Evolutionary conservation across 2,888 invertebrate genomes (phyloP).

Genomic region (Polyommatus iphigenia): DNA sequence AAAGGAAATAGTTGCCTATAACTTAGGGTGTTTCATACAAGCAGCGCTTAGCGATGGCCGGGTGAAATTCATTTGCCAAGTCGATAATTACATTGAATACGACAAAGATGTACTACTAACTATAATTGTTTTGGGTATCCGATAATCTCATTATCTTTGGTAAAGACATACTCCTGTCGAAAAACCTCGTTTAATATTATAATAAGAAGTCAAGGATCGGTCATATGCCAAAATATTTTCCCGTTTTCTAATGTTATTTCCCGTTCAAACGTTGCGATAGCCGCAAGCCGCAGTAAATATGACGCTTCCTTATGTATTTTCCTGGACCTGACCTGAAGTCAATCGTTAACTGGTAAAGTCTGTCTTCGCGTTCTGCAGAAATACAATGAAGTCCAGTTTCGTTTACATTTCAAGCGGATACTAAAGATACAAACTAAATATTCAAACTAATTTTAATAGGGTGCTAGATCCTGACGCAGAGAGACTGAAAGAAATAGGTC

Average conservation of each 20-base stretch:
- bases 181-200: too few relatives aligned
- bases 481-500: too few relatives aligned
- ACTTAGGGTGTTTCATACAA: neutral
- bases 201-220: neutral
- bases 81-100: neutral
- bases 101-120: neutral
- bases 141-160: too few relatives aligned
- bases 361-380: slow-evolving; percentile 9
- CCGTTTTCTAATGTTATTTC: neutral
- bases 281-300: slow-evolving; percentile 23
- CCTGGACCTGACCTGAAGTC: slow-evolving; percentile 37
- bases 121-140: too few relatives aligned
- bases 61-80: neutral
- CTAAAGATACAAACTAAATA: too few relatives aligned
- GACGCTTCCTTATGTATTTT: slow-evolving; percentile 48
- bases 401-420: neutral
- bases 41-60: neutral
- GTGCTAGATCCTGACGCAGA: too few relatives aligned
- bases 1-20: neutral
- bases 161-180: too few relatives aligned
- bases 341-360: slow-evolving; percentile 3
- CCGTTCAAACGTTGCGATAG: neutral
- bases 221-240: neutral
- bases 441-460: too few relatives aligned
- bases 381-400: neutral